Base-by-base conservation (phyloP, 2,888 invertebrate genomes). In the Ceramica pisi region DNA sequence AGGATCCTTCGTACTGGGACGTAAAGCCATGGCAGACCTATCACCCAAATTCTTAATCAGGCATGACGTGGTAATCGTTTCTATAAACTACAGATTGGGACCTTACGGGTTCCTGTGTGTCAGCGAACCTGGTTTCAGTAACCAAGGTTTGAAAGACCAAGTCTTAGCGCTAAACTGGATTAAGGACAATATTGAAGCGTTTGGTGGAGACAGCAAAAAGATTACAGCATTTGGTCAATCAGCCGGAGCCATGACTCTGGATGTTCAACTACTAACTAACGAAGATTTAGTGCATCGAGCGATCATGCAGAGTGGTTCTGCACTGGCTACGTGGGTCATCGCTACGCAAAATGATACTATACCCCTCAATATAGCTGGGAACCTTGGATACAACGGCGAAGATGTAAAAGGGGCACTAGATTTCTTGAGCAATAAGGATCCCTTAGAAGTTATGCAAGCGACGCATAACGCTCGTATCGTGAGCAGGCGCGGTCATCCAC, bases 91-190 rank as follows among this genome's bases (percentile, higher is more conserved):
- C 38, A 77, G 82, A 63, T 14, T 84, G 50, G 82, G 82, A 2
- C 81, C 77, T 16, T 82, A 69, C n/a, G 82, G 82, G 8, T 82
- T 84, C 38, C 23, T 82, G 4, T 82, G 82, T 55, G 12, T 81
- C 16, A 73, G 68, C 10, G 67, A 65, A 51, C 77, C 81, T 44
- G 80, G 68, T 12, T 73, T 63, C 23, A 81, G 63, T n/a, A 82
- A 82, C 53, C 82, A 82, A 73, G 82, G 77, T 7, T 31, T 82
- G 7, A 82, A 82, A 60, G 82, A 82, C 59, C 84, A 84, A 23
- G 8, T 74, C 14, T 35, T 82, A 41, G 82, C 73, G 5, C 31
- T 82, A 0, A 56, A 69, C 56, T 82, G 82, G 82, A 7, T 82
- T 16, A 84, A 74, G 60, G 60, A 84, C 0, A 82, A 82, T 23